A percentile compares a stretch with the other conserved stretches of the same genome.
These are phyloP conservation scores for Drosophila greeni DNA, from an alignment of 2,888 invertebrate genomes.

Conservation along the genomic window DNA sequence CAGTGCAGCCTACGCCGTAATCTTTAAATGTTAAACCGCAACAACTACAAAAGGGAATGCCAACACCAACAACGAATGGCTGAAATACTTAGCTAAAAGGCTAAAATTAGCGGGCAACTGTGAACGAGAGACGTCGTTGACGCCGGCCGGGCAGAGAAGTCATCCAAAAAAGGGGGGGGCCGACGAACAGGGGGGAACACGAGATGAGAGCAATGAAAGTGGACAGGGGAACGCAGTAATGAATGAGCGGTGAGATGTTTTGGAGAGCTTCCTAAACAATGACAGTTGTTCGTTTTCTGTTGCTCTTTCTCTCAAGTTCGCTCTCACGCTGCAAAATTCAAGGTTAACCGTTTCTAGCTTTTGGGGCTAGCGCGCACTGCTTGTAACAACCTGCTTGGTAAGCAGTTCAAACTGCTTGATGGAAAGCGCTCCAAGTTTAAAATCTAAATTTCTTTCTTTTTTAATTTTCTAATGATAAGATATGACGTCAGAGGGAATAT, in stretches of 20 bases:
- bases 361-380: slow-evolving; percentile 17
- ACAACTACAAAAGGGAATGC: slow-evolving; percentile 20
- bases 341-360: slow-evolving; percentile 47
- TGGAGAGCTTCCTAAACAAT: slow-evolving; percentile 42
- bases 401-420: slow-evolving; percentile 15
- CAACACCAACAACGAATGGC: slow-evolving; percentile 40
- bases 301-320: slow-evolving; percentile 31
- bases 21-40: slow-evolving; percentile 46
- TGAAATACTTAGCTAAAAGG: slow-evolving; percentile 66
- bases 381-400: slow-evolving; percentile 1
- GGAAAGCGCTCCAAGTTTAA: slow-evolving; percentile 32
- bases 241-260: slow-evolving; percentile 29
- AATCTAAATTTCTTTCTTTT: slow-evolving; percentile 3
- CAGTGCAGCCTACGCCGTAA: slow-evolving; percentile 43
- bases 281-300: slow-evolving; percentile 31
- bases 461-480: background rate
- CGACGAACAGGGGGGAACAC: background rate
- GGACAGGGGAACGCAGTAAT: slow-evolving; percentile 24
- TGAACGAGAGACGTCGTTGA: slow-evolving; percentile 38
- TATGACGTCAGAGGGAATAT: slow-evolving; percentile 25
- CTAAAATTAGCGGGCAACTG: slow-evolving; percentile 68
- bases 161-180: slow-evolving; percentile 18
- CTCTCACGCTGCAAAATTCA: slow-evolving; percentile 44
- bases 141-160: slow-evolving; percentile 62
- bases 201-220: slow-evolving; percentile 22